Evolutionary conservation across 30 jellyfish, hydroid and myxozoan genomes (phyloP).

Genomic region (Turritopsis dohrnii): DNA sequence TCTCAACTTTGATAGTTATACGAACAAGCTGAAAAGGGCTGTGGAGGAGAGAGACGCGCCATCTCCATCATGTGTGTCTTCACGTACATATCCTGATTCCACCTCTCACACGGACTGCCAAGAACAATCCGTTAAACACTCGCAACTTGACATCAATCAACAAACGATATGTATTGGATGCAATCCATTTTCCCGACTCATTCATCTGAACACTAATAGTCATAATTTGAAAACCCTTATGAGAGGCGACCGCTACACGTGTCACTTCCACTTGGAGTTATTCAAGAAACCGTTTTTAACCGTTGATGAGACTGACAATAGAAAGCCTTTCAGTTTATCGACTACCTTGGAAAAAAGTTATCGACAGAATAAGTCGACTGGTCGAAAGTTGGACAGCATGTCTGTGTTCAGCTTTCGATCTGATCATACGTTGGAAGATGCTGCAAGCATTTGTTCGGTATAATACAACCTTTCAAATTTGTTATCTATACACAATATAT

Average conservation of each 20-base stretch:
- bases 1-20: not conserved
- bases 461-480: too few relatives aligned
- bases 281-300: not conserved
- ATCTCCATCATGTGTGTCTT: not conserved
- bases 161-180: conserved; percentile 68
- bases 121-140: not conserved
- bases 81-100: not conserved
- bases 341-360: not conserved
- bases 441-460: conserved; percentile 7
- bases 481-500: too few relatives aligned
- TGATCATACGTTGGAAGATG: not conserved
- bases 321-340: not conserved
- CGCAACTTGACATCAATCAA: not conserved
- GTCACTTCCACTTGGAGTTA: conserved; percentile 51
- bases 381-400: conserved; percentile 5
- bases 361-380: not conserved
- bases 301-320: not conserved
- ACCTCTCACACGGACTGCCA: not conserved
- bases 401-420: conserved; percentile 8
- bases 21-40: not conserved
- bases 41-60: not conserved
- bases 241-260: conserved; percentile 48
- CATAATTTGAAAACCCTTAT: conserved; percentile 47
- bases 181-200: conserved; percentile 77
- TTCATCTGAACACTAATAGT: conserved; percentile 49